These are phyloP conservation scores for Trochalopteron elliotii DNA, from an alignment of 2,113 vertebrate genomes.

Conservation along the genomic window DNA sequence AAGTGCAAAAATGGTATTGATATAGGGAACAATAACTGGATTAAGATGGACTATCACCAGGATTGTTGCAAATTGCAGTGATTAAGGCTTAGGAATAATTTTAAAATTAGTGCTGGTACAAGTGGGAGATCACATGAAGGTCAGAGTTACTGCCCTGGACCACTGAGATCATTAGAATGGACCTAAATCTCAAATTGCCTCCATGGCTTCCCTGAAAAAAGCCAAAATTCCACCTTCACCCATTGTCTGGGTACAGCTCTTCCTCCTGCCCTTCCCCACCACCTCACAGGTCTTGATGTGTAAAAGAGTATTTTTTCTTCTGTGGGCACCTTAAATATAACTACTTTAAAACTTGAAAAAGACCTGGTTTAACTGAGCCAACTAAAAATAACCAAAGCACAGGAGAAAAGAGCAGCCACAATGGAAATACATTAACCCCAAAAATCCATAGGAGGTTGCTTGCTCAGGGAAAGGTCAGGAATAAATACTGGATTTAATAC, in stretches of 20 bases:
- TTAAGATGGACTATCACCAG: not conserved
- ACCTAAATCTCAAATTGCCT: not conserved
- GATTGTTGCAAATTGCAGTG: not conserved
- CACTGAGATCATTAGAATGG: not conserved
- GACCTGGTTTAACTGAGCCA: not conserved
- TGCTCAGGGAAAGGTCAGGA: not conserved
- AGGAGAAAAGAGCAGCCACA: not conserved
- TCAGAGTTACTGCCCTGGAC: not conserved
- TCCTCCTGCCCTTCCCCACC: not conserved
- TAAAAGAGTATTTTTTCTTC: not conserved
- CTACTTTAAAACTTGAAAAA: not conserved
- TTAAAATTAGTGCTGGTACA: not conserved
- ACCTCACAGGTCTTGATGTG: not conserved
- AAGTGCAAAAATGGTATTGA: not conserved
- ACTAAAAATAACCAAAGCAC: conserved; percentile 10
- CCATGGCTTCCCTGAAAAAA: not conserved
- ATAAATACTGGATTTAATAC: not conserved
- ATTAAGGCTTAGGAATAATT: not conserved
- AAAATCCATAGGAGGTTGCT: not conserved
- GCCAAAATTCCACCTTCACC: not conserved
- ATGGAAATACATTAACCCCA: not conserved
- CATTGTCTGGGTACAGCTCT: not conserved
- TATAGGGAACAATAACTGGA: not conserved
- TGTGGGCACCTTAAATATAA: not conserved
- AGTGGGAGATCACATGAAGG: not conserved